A percentile compares a stretch with the other conserved stretches of the same genome.
phyloP scores from a whole-genome alignment of 2,888 invertebrate genomes.

The Acanthosepion pharaonis region DNA sequence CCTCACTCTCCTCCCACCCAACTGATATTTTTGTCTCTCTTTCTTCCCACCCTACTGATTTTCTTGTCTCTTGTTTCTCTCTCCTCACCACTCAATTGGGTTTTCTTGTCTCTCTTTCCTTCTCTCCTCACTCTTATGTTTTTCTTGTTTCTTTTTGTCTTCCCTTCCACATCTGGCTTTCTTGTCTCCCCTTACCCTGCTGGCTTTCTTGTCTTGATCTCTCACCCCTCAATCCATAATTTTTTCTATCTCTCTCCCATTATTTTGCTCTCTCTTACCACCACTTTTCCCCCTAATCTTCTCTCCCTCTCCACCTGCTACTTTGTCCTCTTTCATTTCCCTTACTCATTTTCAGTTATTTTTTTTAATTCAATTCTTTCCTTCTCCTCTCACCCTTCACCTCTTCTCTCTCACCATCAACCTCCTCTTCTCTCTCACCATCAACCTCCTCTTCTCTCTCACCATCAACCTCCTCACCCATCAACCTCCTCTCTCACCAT shows the following conservation, averaged over 20 bases:
- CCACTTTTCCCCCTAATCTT: background rate
- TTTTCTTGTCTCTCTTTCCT: background rate
- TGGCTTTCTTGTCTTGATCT: background rate
- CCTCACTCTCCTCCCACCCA: background rate
- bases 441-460: too few species aligned
- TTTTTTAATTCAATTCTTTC: background rate
- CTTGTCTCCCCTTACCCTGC: accelerated
- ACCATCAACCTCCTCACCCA: too few species aligned
- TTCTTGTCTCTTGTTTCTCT: background rate
- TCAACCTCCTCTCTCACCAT: background rate
- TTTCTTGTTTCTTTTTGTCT: background rate
- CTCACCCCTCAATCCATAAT: background rate
- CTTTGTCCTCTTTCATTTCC: background rate
- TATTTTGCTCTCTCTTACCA: too few species aligned
- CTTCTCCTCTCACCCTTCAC: background rate
- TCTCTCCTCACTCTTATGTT: too few species aligned
- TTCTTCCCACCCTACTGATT: background rate
- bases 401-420: background rate
- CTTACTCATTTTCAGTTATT: background rate
- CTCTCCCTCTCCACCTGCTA: background rate
- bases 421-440: background rate
- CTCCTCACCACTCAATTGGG: too few species aligned
- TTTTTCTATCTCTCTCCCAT: background rate
- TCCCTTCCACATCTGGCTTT: background rate
- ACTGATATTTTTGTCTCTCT: background rate